Evolutionary conservation across 1,140 invertebrate species (phyloP).

Genomic region (Medauroidea extradentata): DNA sequence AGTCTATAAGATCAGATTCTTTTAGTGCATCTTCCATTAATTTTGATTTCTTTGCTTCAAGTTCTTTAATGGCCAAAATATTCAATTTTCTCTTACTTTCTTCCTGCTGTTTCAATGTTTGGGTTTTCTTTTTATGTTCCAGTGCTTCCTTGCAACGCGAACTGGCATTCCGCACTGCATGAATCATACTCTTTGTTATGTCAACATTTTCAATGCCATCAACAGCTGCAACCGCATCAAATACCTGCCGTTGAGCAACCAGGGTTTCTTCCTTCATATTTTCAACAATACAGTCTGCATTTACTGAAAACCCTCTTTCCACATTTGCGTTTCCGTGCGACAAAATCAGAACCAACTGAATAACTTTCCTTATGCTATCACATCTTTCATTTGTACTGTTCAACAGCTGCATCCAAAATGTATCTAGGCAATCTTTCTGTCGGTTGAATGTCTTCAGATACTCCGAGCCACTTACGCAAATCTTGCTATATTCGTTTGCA

Average conservation of each 20-base stretch:
- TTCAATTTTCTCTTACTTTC: no score
- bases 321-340: conserved; percentile 19
- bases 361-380: conserved; percentile 2
- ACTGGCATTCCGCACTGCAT: conserved; percentile 9
- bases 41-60: no score
- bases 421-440: conserved; percentile 7
- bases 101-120: no score
- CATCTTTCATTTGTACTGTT: background rate
- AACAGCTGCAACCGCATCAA: conserved; percentile 10
- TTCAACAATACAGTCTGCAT: conserved; percentile 18
- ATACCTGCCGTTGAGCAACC: no score
- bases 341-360: conserved; percentile 18
- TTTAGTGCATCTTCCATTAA: no score
- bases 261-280: conserved; percentile 19
- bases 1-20: no score
- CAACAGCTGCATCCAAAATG: conserved; percentile 9
- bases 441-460: conserved; percentile 5
- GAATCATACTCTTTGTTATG: conserved; percentile 14
- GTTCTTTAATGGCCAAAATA: background rate
- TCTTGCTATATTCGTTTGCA: no score
- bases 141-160: conserved; percentile 8
- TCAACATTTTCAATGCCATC: conserved; percentile 11
- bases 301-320: conserved; percentile 20
- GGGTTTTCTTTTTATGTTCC: no score
- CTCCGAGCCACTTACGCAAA: background rate